A percentile compares a stretch with the other conserved stretches of the same genome.
Conservation (phyloP, 2,888 invertebrate species). For the Caenorhabditis macrosperma region DNA sequence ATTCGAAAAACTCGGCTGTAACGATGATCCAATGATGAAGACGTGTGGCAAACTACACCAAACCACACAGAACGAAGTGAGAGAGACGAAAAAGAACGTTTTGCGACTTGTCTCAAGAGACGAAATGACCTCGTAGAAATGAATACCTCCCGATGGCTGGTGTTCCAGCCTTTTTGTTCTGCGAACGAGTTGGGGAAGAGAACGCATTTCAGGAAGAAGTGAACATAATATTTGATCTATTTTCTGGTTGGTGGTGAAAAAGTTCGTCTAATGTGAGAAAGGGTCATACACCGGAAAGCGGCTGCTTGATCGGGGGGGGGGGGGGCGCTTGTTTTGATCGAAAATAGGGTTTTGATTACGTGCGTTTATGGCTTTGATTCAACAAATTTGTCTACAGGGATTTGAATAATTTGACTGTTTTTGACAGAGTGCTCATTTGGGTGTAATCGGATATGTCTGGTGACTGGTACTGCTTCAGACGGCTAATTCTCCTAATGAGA, state of each 20-base stretch:
- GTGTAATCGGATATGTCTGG: neutral
- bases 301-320: neutral
- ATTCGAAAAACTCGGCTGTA: neutral
- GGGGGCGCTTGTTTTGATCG: neutral
- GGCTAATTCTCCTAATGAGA: too few species aligned
- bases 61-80: neutral
- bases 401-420: neutral
- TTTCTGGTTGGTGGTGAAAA: neutral
- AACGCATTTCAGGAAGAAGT: neutral
- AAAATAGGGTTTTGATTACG: too few species aligned
- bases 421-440: too few species aligned
- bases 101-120: constrained; percentile 3
- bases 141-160: constrained; percentile 3
- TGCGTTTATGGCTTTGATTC: neutral
- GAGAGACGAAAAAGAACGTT: neutral
- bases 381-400: neutral
- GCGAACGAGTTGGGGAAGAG: neutral
- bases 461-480: neutral
- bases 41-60: neutral
- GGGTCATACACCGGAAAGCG: neutral
- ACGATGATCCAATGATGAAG: too few species aligned
- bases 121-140: constrained; percentile 17
- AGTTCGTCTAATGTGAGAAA: neutral
- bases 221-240: neutral
- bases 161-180: neutral